Evolutionary conservation across 2,113 vertebrate genomes (phyloP).

Genomic region (Miniopterus natalensis): DNA sequence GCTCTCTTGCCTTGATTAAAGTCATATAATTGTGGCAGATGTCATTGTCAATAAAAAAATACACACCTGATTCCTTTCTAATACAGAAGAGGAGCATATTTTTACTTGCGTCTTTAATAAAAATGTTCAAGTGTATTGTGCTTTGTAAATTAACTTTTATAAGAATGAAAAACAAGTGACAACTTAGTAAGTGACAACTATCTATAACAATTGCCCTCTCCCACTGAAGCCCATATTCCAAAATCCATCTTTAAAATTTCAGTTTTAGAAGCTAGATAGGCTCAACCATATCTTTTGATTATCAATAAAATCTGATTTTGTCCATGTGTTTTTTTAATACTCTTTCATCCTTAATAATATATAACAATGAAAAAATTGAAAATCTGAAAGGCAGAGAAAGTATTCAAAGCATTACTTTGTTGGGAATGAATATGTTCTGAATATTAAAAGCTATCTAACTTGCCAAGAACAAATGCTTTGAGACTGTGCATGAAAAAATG

Average conservation of each 20-base stretch:
- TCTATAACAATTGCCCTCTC: not conserved
- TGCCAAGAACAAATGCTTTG: not conserved
- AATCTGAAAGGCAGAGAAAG: not conserved
- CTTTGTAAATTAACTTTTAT: not conserved
- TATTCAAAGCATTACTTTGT: not conserved
- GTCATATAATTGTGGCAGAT: constrained; percentile 1
- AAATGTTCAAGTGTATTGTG: not conserved
- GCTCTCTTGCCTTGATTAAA: constrained; percentile 47
- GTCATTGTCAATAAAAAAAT: constrained; percentile 7
- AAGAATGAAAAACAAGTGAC: not conserved
- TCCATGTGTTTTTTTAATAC: not conserved
- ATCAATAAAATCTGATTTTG: constrained; percentile 32
- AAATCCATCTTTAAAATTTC: not conserved
- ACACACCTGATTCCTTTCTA: not conserved
- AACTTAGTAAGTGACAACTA: not conserved
- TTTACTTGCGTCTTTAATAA: constrained; percentile 18
- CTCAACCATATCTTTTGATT: not conserved
- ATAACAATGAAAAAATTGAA: not conserved
- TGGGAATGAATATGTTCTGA: not conserved
- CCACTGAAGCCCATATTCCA: not conserved
- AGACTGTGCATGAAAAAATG: not conserved
- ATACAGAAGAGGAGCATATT: not conserved
- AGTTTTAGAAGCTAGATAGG: not conserved
- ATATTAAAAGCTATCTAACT: not conserved
- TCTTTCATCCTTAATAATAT: not conserved